A percentile compares a stretch with the other conserved stretches of the same genome.
These are phyloP conservation scores for Promerops cafer DNA, from an alignment of 2,113 vertebrate species.

Conservation along the genomic window DNA sequence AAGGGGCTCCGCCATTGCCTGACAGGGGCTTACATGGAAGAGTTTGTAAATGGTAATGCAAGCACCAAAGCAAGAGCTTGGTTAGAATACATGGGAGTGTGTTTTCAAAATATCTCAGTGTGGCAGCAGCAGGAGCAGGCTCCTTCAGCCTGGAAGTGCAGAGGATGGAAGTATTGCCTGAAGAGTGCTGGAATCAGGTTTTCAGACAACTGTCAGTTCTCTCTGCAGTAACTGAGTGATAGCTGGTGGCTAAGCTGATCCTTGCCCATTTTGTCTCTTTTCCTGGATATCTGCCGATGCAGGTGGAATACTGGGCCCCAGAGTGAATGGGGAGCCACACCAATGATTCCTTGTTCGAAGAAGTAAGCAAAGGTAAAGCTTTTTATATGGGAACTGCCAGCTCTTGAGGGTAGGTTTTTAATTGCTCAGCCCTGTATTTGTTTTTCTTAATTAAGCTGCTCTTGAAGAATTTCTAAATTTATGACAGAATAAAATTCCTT, in stretches of 20 bases:
- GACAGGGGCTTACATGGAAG: background rate
- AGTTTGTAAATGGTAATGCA: background rate
- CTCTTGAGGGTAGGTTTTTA: background rate
- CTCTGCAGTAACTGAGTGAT: background rate
- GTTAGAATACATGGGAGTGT: background rate
- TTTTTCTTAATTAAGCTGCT: background rate
- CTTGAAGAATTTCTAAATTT: background rate
- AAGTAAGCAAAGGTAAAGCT: background rate
- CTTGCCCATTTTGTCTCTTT: background rate
- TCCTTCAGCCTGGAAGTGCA: background rate
- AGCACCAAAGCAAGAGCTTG: background rate
- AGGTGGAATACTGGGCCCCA: background rate
- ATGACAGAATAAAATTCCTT: background rate
- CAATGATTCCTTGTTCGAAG: background rate
- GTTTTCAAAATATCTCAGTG: background rate
- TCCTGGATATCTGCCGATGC: background rate
- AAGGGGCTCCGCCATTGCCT: background rate
- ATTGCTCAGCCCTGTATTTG: background rate
- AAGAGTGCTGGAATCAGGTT: background rate
- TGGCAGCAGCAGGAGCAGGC: background rate
- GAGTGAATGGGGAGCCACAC: background rate
- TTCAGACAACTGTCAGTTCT: background rate
- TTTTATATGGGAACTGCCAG: background rate
- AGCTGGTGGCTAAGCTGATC: background rate
- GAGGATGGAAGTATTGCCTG: background rate